phyloP scores from a whole-genome alignment of 2,888 invertebrate genomes.

The Ophion costatus region DNA sequence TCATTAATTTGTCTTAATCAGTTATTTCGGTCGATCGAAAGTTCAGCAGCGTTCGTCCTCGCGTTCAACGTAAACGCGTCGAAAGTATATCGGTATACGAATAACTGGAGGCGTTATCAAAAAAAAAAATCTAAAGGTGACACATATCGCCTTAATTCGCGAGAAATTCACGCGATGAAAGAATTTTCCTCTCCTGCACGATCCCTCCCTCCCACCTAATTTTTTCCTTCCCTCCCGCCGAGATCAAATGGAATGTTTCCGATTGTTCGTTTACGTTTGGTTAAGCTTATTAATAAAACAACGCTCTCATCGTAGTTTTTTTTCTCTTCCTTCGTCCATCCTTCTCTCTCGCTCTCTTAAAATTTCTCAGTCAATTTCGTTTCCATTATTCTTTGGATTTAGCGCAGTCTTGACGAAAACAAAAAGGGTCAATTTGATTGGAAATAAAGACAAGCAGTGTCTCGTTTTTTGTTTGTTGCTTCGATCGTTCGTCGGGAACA shows the following conservation, averaged over 20 bases:
- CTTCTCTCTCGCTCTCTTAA: conserved; percentile 48
- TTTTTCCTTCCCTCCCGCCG: conserved; percentile 42
- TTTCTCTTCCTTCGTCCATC: conserved; percentile 13
- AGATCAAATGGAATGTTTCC: conserved; percentile 70
- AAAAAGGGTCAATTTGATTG: conserved; percentile 50
- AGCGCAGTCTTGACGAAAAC: conserved; percentile 77
- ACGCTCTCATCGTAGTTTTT: conserved; percentile 63
- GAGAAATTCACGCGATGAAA: conserved; percentile 10
- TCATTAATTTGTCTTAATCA: background rate
- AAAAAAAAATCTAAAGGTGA: conserved; percentile 42
- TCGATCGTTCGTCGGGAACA: conserved; percentile 14
- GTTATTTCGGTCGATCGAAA: conserved; percentile 51
- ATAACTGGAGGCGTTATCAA: conserved; percentile 27
- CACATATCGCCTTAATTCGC: background rate
- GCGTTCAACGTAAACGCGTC: conserved; percentile 26
- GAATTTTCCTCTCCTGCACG: background rate
- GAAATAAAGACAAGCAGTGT: conserved; percentile 54
- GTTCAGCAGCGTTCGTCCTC: conserved; percentile 33
- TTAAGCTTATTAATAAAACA: conserved; percentile 72
- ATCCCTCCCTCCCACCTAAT: conserved; percentile 27
- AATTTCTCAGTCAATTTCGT: conserved; percentile 75
- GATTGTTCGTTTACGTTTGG: conserved; percentile 68
- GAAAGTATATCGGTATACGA: conserved; percentile 29
- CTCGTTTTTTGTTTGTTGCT: conserved; percentile 35
- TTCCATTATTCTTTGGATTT: conserved; percentile 78